Evolutionary conservation across 2,113 vertebrate species (phyloP).

Genomic region (Myanophis thanlyinensis): DNA sequence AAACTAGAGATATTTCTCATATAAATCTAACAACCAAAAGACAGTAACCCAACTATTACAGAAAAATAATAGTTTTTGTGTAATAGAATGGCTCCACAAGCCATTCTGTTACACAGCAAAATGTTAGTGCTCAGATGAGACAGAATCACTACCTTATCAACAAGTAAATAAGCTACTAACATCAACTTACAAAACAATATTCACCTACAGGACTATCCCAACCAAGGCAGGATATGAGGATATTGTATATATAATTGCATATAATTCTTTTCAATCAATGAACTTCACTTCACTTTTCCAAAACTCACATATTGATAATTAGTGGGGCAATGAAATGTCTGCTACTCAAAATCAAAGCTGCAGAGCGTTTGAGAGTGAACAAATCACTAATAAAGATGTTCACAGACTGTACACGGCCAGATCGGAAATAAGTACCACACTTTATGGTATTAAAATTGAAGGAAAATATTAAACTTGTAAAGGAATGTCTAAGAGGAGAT

Average conservation of each 20-base stretch:
- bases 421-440: background rate
- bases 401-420: background rate
- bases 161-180: background rate
- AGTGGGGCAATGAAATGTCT: background rate
- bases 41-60: background rate
- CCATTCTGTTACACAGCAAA: background rate
- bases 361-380: background rate
- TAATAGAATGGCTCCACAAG: too few species aligned
- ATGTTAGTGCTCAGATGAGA: background rate
- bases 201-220: background rate
- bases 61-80: too few species aligned
- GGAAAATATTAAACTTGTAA: too few species aligned
- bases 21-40: background rate
- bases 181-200: background rate
- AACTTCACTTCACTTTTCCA: background rate
- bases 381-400: background rate
- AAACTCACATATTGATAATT: background rate
- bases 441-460: too few species aligned
- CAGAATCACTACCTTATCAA: background rate
- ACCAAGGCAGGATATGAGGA: background rate
- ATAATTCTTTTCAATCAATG: background rate
- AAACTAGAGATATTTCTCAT: background rate
- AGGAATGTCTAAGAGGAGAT: too few species aligned
- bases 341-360: background rate
- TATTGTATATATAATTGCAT: background rate